Base-by-base conservation (phyloP, 1,140 invertebrate species). In the Ctenoplectra terminalis region DNA sequence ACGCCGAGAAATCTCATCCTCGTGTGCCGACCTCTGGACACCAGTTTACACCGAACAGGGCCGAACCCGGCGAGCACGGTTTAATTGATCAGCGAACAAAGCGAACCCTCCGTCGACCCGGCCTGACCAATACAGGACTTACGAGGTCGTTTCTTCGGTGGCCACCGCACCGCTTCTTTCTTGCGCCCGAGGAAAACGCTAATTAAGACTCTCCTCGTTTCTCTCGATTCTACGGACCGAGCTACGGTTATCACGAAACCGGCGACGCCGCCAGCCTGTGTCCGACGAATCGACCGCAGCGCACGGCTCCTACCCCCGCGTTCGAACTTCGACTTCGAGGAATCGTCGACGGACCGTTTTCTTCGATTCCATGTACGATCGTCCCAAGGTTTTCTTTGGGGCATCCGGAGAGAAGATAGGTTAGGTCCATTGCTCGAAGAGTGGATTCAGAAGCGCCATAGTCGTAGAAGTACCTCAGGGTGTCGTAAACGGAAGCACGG, bases 71-170 rank as follows among this genome's bases (percentile, higher is more conserved):
- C 9, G 67, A 15, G n/a, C 52, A 58, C 71, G 50, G 79, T 84
- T 88, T 88, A 86, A 88, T 88, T 84, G 76, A 88, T 84, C 67
- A 56, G 63, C 60, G 61, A 34, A 88, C 63, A 80, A 87, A 81
- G 82, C 82, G 66, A 58, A 58, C 63, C 61, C 48, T 69, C 20
- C 37, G 66, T 58, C 71, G 67, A 56, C 70, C 60, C 50, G 74
- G 20, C 31, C 43, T 86, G 75, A 80, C 84, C 79, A 83, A 86
- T 83, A 67, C 66, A 60, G 84, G 66, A 66, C 37, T 46, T 37
- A 37, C 69, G 46, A 60, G 56, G 58, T 60, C 75, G 73, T 77
- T 77, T 70, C 74, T 77, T 69, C 78, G n/a, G 37, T 40, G 54
- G 37, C 31, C 77, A 61, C 11, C 31, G 13, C 5, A 31, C 66